Evolutionary conservation across 2,113 vertebrate species (phyloP), one percentile per base, ranked within the genome.

Genomic region (cattle (Bos taurus)): DNA sequence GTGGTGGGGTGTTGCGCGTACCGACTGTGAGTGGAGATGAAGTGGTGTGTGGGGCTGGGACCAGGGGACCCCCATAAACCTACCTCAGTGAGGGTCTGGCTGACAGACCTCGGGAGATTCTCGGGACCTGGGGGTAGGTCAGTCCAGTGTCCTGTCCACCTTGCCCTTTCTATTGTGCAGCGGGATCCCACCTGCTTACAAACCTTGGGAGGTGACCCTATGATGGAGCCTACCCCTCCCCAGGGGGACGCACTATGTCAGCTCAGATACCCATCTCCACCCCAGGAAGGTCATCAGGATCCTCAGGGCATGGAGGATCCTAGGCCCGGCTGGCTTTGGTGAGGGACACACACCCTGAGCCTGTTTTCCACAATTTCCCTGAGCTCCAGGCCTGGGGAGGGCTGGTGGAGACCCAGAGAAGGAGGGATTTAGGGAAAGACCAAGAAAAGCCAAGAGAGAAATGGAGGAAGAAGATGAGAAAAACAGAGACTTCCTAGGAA

Each of bases 1-100:
- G 97, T 98, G 98, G 97, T 90, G 96, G 98, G 97, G 98, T 98
- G 98, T 97, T 96, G 97, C 88, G 33, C 95, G 97, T 95, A 94
- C 74, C 50, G 98, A 97, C 96, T 97, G 94, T 95, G 97, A 98
- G 98, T 96, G 94, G 94, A 95, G 94, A 97, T 88, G 96, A 97
- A 93, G 92, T 87, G 16, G 71, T 93, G 40, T 96, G 97, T 93
- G 85, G 93, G 96, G 91, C 91, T 97, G 95, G 80, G 95, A 50
- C 80, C 54, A 17, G 92, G 88, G 86, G 88, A 95, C 96, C 93
- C 87, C 97, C 59, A 33, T 8, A 97, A 91, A 84, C 78, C 83
- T 67, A 87, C 46, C 89, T 93, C 67, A 1, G 4, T 48, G 36
- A 97, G 57, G 92, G 57, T 52, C 40, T 54, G 56, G 81, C 50